A percentile compares a stretch with the other conserved stretches of the same genome.
Conservation (phyloP, 2,113 vertebrate genomes). For the Podarcis cretensis region DNA sequence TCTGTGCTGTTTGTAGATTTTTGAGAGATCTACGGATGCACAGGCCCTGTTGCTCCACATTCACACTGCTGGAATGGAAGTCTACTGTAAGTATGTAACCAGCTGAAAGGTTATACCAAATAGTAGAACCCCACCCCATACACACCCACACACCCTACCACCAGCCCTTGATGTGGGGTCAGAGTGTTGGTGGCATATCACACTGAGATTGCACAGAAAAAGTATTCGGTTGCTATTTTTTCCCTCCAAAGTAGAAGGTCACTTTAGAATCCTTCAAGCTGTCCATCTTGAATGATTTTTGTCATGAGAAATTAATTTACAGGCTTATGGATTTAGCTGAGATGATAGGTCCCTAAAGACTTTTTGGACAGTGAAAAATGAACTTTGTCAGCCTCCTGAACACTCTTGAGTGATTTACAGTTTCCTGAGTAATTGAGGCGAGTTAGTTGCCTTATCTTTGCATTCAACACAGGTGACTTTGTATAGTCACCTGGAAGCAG, state of each 20-base stretch:
- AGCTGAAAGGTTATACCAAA: accelerated
- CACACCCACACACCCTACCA: background rate
- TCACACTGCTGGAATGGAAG: background rate
- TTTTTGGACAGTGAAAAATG: slow-evolving; percentile 53
- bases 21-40: background rate
- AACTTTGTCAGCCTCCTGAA: slow-evolving; percentile 53
- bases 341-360: slow-evolving; percentile 52
- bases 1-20: too few relatives aligned
- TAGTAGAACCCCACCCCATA: background rate
- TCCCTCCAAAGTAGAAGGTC: slow-evolving; percentile 39
- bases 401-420: slow-evolving; percentile 41
- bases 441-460: slow-evolving; percentile 32
- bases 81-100: background rate
- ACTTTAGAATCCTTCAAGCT: slow-evolving; percentile 54
- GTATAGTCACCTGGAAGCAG: slow-evolving; percentile 16
- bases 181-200: background rate
- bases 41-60: background rate
- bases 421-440: slow-evolving; percentile 29
- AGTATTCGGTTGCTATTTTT: slow-evolving; percentile 39
- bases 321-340: slow-evolving; percentile 42
- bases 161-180: accelerated
- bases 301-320: slow-evolving; percentile 64
- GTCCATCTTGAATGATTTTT: slow-evolving; percentile 62
- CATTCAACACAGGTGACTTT: slow-evolving; percentile 23
- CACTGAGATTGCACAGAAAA: background rate